Evolutionary conservation across 2,797 vertebrate species (phyloP).

Genomic region (Threskiornis aethiopicus): DNA sequence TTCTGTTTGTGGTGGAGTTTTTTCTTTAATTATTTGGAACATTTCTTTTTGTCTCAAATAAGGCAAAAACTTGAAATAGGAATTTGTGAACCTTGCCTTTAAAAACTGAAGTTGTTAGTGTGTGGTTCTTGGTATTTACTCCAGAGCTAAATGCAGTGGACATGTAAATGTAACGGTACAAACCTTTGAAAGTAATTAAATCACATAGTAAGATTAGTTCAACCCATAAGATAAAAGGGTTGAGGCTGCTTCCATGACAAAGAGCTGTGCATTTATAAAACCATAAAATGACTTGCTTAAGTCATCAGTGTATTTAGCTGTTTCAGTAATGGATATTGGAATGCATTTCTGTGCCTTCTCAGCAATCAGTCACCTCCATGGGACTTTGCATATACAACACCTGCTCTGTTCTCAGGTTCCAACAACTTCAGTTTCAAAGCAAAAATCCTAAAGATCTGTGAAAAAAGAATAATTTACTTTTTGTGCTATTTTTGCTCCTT

Average conservation of each 20-base stretch:
- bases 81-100: constrained; percentile 22
- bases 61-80: background rate
- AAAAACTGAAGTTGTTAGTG: background rate
- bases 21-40: background rate
- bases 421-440: constrained; percentile 2
- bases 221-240: constrained; percentile 1
- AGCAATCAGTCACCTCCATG: background rate
- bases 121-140: background rate
- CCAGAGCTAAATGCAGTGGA: background rate
- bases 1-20: background rate
- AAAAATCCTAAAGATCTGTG: background rate
- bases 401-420: background rate
- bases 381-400: background rate
- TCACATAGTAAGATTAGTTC: background rate
- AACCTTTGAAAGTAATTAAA: constrained; percentile 32
- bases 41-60: background rate
- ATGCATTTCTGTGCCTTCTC: background rate
- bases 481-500: background rate
- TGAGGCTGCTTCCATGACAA: background rate
- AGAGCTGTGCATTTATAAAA: background rate
- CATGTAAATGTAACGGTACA: background rate
- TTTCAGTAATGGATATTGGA: background rate
- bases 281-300: constrained; percentile 20
- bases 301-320: background rate
- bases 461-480: background rate